Conservation (phyloP, 1,140 invertebrate genomes). For the Rhagoletis zephyria region DNA sequence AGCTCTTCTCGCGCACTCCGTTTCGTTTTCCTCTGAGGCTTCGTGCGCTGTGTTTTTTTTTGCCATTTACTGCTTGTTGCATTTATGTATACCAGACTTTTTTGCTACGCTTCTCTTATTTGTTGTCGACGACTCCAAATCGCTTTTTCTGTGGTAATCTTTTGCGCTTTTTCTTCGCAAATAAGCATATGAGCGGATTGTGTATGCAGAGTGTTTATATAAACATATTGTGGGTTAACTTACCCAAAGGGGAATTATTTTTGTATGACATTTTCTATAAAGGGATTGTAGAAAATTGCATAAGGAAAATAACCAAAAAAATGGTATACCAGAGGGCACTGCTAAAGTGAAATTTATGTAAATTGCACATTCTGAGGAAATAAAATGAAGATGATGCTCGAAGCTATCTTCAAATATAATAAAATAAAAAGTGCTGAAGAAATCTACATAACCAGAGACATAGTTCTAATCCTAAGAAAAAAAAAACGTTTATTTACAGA, state of each 20-base stretch:
- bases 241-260: not conserved
- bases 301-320: not conserved
- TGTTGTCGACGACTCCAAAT: not conserved
- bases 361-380: not conserved
- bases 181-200: not conserved
- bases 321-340: not conserved
- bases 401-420: too few relatives aligned
- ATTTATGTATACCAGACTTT: constrained; percentile 18
- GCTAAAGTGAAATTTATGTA: not conserved
- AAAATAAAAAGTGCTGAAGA: not conserved
- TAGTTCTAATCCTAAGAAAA: not conserved
- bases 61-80: constrained; percentile 10
- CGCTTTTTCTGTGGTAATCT: not conserved
- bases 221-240: not conserved
- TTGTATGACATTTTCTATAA: not conserved
- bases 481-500: not conserved
- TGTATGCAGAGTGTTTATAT: constrained; percentile 12
- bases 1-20: not conserved
- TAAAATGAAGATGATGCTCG: too few relatives aligned
- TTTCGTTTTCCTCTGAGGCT: not conserved
- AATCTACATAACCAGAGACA: not conserved
- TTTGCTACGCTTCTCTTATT: not conserved
- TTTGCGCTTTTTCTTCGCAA: not conserved
- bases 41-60: not conserved
- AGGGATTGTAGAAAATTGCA: not conserved